Evolutionary conservation across 1,140 invertebrate species (phyloP).

Genomic region (Carposina sasakii): DNA sequence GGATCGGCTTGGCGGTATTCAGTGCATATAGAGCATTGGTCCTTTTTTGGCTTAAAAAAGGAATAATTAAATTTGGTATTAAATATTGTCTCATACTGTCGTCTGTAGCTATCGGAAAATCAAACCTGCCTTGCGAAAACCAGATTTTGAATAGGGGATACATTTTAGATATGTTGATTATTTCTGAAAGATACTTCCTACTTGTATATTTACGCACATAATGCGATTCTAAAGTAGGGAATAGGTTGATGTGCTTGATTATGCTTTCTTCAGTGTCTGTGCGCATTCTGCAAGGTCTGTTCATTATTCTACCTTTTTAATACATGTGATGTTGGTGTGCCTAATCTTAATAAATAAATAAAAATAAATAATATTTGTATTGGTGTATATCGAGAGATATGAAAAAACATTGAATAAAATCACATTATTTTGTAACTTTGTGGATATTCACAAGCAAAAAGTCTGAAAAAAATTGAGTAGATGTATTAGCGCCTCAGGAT

Average conservation of each 20-base stretch:
- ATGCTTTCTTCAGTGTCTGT: not conserved
- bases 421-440: too few species aligned
- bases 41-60: conserved; percentile 12
- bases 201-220: not conserved
- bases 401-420: too few species aligned
- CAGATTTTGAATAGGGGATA: conserved; percentile 2
- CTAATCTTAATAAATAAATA: too few species aligned
- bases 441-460: too few species aligned
- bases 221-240: not conserved
- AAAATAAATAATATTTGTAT: too few species aligned
- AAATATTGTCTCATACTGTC: conserved; percentile 17
- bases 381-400: too few species aligned
- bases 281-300: not conserved
- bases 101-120: conserved; percentile 12
- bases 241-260: not conserved
- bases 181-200: not conserved
- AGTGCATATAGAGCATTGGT: not conserved
- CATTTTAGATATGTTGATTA: not conserved
- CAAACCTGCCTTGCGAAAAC: conserved; percentile 10
- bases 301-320: too few species aligned
- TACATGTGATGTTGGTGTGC: too few species aligned
- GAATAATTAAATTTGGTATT: conserved; percentile 16
- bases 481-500: too few species aligned
- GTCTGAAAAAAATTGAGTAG: too few species aligned
- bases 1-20: not conserved